Base-by-base conservation (phyloP, 2,888 invertebrate species). In the Elegia similella region DNA sequence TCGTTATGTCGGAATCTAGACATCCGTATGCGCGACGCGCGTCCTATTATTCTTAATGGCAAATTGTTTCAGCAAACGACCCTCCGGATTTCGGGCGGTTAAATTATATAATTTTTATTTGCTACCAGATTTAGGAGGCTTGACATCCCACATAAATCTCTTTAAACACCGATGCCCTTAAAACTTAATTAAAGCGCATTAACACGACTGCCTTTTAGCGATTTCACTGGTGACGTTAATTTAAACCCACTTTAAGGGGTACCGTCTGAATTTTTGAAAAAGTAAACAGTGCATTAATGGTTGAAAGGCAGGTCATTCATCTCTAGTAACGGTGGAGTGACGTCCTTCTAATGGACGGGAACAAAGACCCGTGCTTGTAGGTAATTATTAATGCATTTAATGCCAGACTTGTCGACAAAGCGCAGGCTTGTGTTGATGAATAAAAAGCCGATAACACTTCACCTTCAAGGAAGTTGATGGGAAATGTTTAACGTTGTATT, bases 221-320 rank as follows among this genome's bases (percentile, higher is more conserved):
- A 50, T 30, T 56, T 23, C 43, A 29, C 32, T 32, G 32, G 43
- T 55, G 44, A 55, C 44, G 54, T 55, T 55, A 44, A 50, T 54
- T 54, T 34, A 55, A 55, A 46, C 32, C 44, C 34, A 55, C 46
- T 55, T 55, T 32, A 42, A 50, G 7, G 38, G 46, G 38, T 13
- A 32, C 58, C 58, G 58, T 56, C 62, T 50, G 59, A 65, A 70
- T 65, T 67, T 69, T 72, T 62, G 65, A 72, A 75, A 75, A 71
- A 63, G 57, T 58, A 70, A 71, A 67, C 69, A 69, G 63, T 73
- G 75, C 76, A 78, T 80, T 80, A 78, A 69, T 64, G 71, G 63
- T 71, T 76, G 69, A 79, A 78, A 70, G 76, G 69, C 74, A 68
- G 74, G 74, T 77, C 77, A 79, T 80, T 80, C 76, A 78, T 80